These are phyloP conservation scores for Falcaria lacertinaria DNA, from an alignment of 2,888 invertebrate genomes.

Conservation along the genomic window DNA sequence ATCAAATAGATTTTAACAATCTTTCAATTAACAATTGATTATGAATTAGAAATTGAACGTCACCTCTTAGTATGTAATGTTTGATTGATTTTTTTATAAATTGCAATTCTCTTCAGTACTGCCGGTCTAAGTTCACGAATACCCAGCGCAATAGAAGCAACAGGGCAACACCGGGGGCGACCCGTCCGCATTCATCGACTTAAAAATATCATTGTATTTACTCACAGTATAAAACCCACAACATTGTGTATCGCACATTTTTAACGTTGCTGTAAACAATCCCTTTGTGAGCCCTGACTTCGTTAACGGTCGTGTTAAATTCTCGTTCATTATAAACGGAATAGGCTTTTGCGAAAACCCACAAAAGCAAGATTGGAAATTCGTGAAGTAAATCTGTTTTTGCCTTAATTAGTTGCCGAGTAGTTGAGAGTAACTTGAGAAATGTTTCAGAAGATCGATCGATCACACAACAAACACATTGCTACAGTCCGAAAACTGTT, in stretches of 20 bases:
- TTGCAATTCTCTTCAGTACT: constrained; percentile 26
- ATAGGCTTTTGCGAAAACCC: constrained; percentile 12
- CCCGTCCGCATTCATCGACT: constrained; percentile 3
- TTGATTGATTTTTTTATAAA: constrained; percentile 13
- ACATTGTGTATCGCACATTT: constrained; percentile 8
- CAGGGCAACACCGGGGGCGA: constrained; percentile 6
- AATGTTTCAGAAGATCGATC: constrained; percentile 21
- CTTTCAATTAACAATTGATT: too few species aligned
- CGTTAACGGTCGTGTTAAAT: constrained; percentile 5
- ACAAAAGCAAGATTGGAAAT: constrained; percentile 20
- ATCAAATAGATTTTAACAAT: too few species aligned
- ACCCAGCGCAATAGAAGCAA: constrained; percentile 25
- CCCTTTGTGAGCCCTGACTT: constrained; percentile 9
- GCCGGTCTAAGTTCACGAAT: constrained; percentile 12
- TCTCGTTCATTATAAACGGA: constrained; percentile 12
- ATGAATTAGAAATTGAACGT: too few species aligned
- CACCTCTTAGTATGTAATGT: too few species aligned
- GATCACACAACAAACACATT: too few species aligned
- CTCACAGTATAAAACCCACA: constrained; percentile 4
- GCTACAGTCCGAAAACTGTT: not conserved
- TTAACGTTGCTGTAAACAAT: constrained; percentile 4
- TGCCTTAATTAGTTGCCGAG: constrained; percentile 24
- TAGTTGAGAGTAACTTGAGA: constrained; percentile 16
- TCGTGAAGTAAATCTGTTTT: constrained; percentile 21
- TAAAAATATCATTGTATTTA: constrained; percentile 11